phyloP scores from a whole-genome alignment of 2,888 invertebrate genomes.

The Macrosiphum euphorbiae region DNA sequence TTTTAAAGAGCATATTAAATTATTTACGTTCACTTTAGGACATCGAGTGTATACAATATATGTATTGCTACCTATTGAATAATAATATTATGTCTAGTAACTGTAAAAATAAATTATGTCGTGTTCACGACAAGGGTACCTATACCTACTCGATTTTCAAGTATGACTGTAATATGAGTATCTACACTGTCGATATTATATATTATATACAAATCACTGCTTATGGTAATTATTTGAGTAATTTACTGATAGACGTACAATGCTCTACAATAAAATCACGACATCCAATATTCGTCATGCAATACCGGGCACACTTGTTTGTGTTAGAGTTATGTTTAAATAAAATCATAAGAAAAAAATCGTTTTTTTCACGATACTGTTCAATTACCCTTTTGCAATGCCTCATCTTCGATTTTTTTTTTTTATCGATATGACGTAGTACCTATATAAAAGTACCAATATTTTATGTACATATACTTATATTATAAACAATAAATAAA shows the following conservation, averaged over 20 bases:
- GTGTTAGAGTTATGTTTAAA: not conserved
- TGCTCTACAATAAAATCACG: conserved; percentile 13
- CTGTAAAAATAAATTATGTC: not conserved
- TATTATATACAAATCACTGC: not conserved
- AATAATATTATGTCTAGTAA: not conserved
- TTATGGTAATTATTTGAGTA: conserved; percentile 19
- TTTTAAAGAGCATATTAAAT: not conserved
- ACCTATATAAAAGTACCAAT: not conserved
- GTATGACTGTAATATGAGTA: not conserved
- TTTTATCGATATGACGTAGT: not conserved
- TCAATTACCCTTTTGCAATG: conserved; percentile 22
- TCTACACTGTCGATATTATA: not conserved
- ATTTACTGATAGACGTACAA: conserved; percentile 6
- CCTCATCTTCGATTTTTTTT: not conserved
- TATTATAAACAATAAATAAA: not conserved
- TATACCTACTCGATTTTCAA: not conserved
- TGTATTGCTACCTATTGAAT: not conserved
- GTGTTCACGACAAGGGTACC: not conserved
- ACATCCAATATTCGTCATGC: conserved; percentile 12
- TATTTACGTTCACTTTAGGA: not conserved
- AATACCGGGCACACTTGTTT: not conserved
- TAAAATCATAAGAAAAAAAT: not conserved
- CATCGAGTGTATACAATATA: not conserved
- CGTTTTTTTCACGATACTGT: not conserved
- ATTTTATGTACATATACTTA: not conserved